phyloP scores from a whole-genome alignment of 2,113 vertebrate species.

The Entosphenus tridentatus region DNA sequence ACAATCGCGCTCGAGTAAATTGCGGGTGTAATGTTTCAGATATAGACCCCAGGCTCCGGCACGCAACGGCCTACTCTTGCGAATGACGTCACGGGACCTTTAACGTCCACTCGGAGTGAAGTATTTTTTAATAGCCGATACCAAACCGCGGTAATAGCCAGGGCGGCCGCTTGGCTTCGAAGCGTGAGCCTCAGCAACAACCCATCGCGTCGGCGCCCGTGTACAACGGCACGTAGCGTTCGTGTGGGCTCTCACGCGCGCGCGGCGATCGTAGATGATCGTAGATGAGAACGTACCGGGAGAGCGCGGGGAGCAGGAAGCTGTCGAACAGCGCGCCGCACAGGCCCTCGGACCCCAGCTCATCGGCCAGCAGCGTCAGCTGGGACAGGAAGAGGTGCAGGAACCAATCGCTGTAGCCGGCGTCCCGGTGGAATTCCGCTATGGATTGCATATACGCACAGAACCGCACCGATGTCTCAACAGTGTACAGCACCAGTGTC shows the following conservation, averaged over 20 bases:
- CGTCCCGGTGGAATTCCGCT: conserved; percentile 76
- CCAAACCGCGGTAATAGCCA: no score
- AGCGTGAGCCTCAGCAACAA: not conserved
- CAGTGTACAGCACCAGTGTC: not conserved
- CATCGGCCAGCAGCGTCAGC: conserved; percentile 61
- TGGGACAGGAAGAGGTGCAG: conserved; percentile 74
- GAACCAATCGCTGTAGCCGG: conserved; percentile 79
- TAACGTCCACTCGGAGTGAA: no score
- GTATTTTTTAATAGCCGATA: no score
- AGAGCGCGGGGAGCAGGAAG: conserved; percentile 60
- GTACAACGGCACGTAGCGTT: not conserved
- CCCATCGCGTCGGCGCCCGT: not conserved
- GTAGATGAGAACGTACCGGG: conserved; percentile 32
- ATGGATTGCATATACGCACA: not conserved
- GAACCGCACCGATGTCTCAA: not conserved
- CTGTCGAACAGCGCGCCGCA: conserved; percentile 59
- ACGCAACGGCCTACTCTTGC: no score
- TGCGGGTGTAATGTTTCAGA: no score
- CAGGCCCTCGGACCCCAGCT: conserved; percentile 70
- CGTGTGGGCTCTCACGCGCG: not conserved
- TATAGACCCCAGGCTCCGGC: no score
- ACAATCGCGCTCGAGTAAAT: no score
- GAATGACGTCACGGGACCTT: no score
- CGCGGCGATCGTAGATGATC: not conserved
- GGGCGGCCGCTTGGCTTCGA: no score